These are phyloP conservation scores for Cepaea nemoralis DNA, from an alignment of 1,140 invertebrate genomes.

Conservation along the genomic window DNA sequence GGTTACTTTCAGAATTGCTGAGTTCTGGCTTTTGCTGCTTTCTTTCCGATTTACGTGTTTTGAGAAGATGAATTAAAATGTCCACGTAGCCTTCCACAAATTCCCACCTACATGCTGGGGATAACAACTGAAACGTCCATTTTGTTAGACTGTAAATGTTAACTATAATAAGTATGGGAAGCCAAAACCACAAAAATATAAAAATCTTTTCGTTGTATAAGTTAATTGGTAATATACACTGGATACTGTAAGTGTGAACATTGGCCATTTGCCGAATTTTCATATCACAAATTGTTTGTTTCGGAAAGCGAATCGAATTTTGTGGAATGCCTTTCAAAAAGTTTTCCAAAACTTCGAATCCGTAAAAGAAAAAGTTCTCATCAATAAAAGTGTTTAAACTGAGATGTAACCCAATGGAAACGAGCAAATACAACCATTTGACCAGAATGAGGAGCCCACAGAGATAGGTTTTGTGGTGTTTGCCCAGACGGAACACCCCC, in stretches of 20 bases:
- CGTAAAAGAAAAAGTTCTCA: constrained; percentile 27
- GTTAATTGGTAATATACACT: constrained; percentile 75
- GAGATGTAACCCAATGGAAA: neutral
- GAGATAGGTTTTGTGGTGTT: constrained; percentile 11
- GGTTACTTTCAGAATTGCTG: neutral
- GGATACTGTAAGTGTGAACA: constrained; percentile 67
- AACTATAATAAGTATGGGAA: constrained; percentile 56
- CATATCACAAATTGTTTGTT: constrained; percentile 74
- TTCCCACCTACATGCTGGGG: constrained; percentile 48
- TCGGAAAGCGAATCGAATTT: constrained; percentile 64
- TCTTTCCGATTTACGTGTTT: neutral
- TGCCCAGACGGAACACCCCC: constrained; percentile 20
- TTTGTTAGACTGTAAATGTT: constrained; percentile 57
- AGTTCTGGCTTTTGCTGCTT: neutral
- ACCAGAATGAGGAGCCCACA: neutral
- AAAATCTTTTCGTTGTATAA: constrained; percentile 75
- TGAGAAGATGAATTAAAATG: constrained; percentile 1
- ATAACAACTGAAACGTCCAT: constrained; percentile 57
- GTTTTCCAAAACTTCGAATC: constrained; percentile 12
- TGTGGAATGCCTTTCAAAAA: constrained; percentile 16
- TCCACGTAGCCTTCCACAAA: constrained; percentile 66
- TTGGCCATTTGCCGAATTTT: constrained; percentile 70
- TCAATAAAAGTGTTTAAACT: constrained; percentile 33
- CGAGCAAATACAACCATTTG: constrained; percentile 17
- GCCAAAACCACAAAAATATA: constrained; percentile 65